phyloP scores from a whole-genome alignment of 2,797 vertebrate species.

The Coranthus polyacanthus region DNA sequence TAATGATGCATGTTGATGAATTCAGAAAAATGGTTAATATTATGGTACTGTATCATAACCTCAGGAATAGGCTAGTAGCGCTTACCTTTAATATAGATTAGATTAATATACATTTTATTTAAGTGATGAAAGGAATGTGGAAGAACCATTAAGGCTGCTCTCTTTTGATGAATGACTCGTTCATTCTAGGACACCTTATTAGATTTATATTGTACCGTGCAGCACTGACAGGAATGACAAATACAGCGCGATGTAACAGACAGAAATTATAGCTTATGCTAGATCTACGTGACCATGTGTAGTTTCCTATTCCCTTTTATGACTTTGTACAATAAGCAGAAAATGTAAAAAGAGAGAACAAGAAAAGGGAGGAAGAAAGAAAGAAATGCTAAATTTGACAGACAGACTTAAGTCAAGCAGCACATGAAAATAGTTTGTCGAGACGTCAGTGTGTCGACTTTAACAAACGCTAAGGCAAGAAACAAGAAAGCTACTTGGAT shows the following conservation, averaged over 20 bases:
- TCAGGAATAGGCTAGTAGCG: not conserved
- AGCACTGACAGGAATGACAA: constrained; percentile 4
- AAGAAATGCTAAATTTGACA: not conserved
- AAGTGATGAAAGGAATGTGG: not conserved
- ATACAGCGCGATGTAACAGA: not conserved
- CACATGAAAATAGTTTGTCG: too few relatives aligned
- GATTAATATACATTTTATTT: not conserved
- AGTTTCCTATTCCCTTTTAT: not conserved
- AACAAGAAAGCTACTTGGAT: not conserved
- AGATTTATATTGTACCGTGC: not conserved
- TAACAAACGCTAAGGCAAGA: not conserved
- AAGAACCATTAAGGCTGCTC: not conserved
- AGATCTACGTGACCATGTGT: not conserved
- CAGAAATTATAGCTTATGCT: not conserved
- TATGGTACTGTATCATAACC: not conserved
- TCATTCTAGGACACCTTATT: not conserved
- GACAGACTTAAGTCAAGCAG: not conserved
- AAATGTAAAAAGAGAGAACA: not conserved
- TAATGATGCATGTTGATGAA: not conserved
- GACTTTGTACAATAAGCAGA: not conserved
- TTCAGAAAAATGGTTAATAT: not conserved
- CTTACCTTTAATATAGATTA: not conserved
- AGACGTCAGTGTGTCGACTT: too few relatives aligned
- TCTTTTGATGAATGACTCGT: not conserved
- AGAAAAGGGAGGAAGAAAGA: not conserved